phyloP scores from a whole-genome alignment of 2,888 invertebrate species.

The Heliconius ethilla region DNA sequence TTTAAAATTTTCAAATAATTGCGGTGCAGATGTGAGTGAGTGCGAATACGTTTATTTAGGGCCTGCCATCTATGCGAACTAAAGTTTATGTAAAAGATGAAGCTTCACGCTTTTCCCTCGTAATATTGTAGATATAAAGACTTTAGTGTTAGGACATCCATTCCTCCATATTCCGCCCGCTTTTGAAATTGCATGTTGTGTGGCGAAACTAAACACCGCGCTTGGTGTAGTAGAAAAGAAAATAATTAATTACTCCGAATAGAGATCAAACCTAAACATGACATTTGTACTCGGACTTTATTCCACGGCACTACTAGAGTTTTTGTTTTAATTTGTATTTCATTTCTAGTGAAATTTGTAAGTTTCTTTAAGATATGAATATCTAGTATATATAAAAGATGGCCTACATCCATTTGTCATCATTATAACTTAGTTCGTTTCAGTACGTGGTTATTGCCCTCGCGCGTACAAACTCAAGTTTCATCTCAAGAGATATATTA shows the following conservation, averaged over 20 bases:
- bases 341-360: neutral
- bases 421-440: slow-evolving; percentile 27
- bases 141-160: neutral
- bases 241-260: neutral
- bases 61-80: neutral
- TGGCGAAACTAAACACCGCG: neutral
- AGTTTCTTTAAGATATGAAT: neutral
- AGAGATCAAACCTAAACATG: neutral
- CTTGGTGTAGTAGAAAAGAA: neutral
- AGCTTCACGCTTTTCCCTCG: neutral
- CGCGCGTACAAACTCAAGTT: slow-evolving; percentile 31
- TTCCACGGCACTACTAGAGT: neutral
- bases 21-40: neutral
- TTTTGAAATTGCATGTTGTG: neutral
- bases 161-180: neutral
- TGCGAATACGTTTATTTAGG: neutral
- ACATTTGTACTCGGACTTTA: neutral
- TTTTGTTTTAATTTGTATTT: no score
- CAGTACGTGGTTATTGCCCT: slow-evolving; percentile 41
- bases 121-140: neutral
- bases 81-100: neutral
- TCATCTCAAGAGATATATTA: slow-evolving; percentile 24
- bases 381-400: neutral
- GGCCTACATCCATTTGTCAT: neutral
- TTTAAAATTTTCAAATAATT: neutral